phyloP scores from a whole-genome alignment of 2,113 vertebrate genomes.

The Myrmecobius fasciatus region DNA sequence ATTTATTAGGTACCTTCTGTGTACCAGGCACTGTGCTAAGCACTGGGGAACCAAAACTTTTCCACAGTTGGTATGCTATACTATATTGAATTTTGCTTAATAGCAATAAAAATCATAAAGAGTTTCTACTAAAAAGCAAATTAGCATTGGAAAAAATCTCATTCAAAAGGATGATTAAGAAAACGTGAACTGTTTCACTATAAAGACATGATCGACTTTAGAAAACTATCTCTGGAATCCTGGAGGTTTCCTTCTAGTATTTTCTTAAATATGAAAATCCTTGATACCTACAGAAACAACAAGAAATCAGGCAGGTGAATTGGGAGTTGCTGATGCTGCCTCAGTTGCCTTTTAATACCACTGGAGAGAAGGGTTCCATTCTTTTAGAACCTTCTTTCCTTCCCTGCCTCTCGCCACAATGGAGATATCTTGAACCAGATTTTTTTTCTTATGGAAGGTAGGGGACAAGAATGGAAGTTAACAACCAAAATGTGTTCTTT shows the following conservation, averaged over 20 bases:
- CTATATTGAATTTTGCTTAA: slow-evolving; percentile 20
- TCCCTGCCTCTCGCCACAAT: neutral
- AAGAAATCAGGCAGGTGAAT: neutral
- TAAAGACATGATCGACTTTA: neutral
- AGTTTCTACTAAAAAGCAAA: slow-evolving; percentile 24
- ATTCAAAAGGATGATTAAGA: slow-evolving; percentile 15
- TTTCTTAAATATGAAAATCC: neutral
- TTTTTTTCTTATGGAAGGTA: neutral
- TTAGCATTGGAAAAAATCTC: slow-evolving; percentile 27
- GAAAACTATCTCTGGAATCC: neutral
- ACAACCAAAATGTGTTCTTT: neutral
- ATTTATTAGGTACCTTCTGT: slow-evolving; percentile 12
- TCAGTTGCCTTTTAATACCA: neutral
- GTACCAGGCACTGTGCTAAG: neutral
- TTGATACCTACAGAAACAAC: slow-evolving; percentile 31
- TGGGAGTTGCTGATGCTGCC: neutral
- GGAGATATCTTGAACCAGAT: neutral
- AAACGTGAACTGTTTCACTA: neutral
- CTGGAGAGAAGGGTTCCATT: neutral
- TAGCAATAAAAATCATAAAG: neutral
- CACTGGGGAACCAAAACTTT: neutral
- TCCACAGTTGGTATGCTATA: slow-evolving; percentile 40
- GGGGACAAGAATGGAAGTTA: neutral
- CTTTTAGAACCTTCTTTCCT: neutral
- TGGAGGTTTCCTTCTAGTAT: neutral